phyloP scores from a whole-genome alignment of 2,888 invertebrate species.

The Leptogaster cylindrica region DNA sequence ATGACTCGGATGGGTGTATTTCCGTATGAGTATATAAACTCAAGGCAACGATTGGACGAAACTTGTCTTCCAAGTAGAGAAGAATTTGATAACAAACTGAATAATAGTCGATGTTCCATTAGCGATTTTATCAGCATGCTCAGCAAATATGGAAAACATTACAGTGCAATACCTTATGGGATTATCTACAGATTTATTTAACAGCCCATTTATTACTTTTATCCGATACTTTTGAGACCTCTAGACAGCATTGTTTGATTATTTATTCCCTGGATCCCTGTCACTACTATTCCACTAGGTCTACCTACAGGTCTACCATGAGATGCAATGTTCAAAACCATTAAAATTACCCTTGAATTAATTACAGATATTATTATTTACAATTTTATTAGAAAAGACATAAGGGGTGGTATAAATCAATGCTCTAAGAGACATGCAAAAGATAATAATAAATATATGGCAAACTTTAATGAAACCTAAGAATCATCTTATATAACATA shows the following conservation, averaged over 20 bases:
- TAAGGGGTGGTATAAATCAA: too few relatives aligned
- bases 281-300: slow-evolving; percentile 9
- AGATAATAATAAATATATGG: slow-evolving; percentile 44
- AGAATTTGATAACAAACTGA: neutral
- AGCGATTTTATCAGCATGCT: slow-evolving; percentile 54
- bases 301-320: neutral
- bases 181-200: slow-evolving; percentile 53
- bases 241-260: neutral
- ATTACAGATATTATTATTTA: too few relatives aligned
- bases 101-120: slow-evolving; percentile 47
- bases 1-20: neutral
- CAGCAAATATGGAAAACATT: slow-evolving; percentile 53
- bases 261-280: slow-evolving; percentile 4
- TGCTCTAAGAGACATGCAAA: slow-evolving; percentile 34
- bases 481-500: slow-evolving; percentile 39
- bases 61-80: neutral
- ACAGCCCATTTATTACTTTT: slow-evolving; percentile 56
- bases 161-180: slow-evolving; percentile 51
- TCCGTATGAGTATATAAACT: neutral
- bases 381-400: too few relatives aligned
- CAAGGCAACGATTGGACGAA: neutral
- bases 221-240: slow-evolving; percentile 49
- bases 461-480: slow-evolving; percentile 23
- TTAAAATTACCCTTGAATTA: too few relatives aligned
- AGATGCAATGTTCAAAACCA: too few relatives aligned